Evolutionary conservation across 1,140 invertebrate genomes (phyloP).

Genomic region (Lordiphosa mommai): DNA sequence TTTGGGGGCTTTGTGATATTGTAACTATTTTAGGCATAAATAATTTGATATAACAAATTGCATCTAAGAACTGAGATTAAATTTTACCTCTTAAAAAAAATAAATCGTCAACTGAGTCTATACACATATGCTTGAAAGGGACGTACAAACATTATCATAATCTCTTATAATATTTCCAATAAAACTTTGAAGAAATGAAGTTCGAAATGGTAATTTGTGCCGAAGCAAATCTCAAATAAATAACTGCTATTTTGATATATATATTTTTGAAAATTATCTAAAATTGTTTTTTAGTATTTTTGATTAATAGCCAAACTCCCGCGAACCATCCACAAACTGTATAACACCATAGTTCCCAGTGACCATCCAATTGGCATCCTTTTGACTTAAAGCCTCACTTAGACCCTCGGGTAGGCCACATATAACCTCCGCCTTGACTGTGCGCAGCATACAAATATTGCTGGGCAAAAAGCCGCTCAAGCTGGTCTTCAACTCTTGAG

Average conservation of each 20-base stretch:
- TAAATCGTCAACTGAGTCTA: too few species aligned
- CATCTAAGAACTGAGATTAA: too few species aligned
- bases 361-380: constrained; percentile 91
- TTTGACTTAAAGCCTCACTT: constrained; percentile 82
- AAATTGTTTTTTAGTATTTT: constrained; percentile 11
- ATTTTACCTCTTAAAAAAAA: too few species aligned
- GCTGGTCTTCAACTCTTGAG: constrained; percentile 84
- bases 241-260: not conserved
- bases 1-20: too few species aligned
- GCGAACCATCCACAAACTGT: constrained; percentile 56
- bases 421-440: constrained; percentile 95
- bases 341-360: constrained; percentile 90
- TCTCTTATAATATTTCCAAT: too few species aligned
- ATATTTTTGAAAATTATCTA: constrained; percentile 16
- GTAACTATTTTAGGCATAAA: too few species aligned
- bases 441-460: constrained; percentile 89
- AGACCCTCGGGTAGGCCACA: constrained; percentile 86
- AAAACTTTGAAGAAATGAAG: too few species aligned
- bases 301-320: constrained; percentile 50
- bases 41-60: too few species aligned
- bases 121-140: too few species aligned
- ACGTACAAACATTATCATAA: too few species aligned
- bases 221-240: not conserved
- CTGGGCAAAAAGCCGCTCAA: constrained; percentile 91
- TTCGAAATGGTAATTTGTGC: too few species aligned